Evolutionary conservation across 2,888 invertebrate species (phyloP), one percentile per base, ranked within the genome.

Genomic region (Athetis lepigone): DNA sequence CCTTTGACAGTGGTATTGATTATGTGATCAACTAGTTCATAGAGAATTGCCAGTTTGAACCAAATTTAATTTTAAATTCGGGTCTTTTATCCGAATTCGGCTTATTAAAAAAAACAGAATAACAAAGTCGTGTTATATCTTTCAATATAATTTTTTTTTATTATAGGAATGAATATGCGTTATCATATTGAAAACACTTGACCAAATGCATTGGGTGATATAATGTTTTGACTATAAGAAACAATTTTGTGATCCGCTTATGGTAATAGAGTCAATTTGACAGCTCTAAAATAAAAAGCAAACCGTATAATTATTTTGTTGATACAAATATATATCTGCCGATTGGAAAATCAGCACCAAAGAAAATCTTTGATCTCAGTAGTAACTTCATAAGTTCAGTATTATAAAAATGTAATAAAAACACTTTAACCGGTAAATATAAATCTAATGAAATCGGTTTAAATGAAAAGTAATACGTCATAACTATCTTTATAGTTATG

Each of bases 1-100:
- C 66, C 72, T 80, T 78, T 84, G 83, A 86, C 85, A 83, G 75
- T 63, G 54, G 77, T 85, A 87, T 85, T 83, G 85, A 87, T 87
- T 84, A 82, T 80, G 56, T 68, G 78, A 82, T 77, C 75, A 77
- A 18, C 36, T 40, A 66, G 27, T 27, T 36, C 42, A 46, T 46
- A 19, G 23, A 27, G 11, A 75, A 71, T 55, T 40, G 39, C 58
- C n/a, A 58, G 25, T 76, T 76, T 25, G 25, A 68, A 46, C 46
- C 9, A 1, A 23, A 33, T 43, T 19, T 1, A 39, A 43, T 50
- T 63, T 40, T 13, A 13, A 71, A 27, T 19, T 16, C 19, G 16
- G 21, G 4, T 18, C 9, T 27, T 40, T 46, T 39, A 11, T 2
- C 11, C 11, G 9, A 13, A 46, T 23, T n/a, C 1, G 2, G 1